These are phyloP conservation scores for Mastomys coucha DNA, from an alignment of 2,113 vertebrate genomes.

Conservation along the genomic window DNA sequence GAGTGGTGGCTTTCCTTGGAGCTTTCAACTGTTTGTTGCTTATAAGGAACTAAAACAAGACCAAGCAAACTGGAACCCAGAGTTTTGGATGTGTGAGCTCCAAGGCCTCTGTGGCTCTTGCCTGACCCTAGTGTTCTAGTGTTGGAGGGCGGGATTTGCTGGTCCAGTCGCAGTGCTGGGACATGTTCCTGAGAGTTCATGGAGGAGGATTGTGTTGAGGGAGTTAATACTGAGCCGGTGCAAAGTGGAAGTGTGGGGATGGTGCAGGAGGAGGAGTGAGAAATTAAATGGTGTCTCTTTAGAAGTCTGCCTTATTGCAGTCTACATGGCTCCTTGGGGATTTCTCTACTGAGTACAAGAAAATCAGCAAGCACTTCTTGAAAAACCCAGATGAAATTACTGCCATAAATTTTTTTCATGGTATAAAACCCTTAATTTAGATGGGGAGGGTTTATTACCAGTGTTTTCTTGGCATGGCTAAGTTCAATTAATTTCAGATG, in stretches of 20 bases:
- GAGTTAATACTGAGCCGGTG: slow-evolving; percentile 85
- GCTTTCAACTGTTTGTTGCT: slow-evolving; percentile 30
- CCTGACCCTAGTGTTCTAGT: background rate
- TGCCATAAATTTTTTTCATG: slow-evolving; percentile 85
- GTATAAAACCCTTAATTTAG: slow-evolving; percentile 88
- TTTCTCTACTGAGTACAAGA: slow-evolving; percentile 85
- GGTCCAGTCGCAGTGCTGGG: background rate
- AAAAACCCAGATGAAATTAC: slow-evolving; percentile 89
- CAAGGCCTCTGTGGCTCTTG: background rate
- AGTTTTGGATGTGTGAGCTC: background rate
- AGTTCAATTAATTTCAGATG: slow-evolving; percentile 89
- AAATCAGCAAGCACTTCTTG: slow-evolving; percentile 87
- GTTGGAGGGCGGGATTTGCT: background rate
- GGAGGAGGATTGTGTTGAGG: slow-evolving; percentile 71
- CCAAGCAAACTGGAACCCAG: background rate
- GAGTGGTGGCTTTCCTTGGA: slow-evolving; percentile 21
- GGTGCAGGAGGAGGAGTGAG: slow-evolving; percentile 83
- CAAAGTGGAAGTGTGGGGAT: slow-evolving; percentile 78
- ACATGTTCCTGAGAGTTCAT: slow-evolving; percentile 21
- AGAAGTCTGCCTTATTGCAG: slow-evolving; percentile 88
- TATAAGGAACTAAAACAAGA: background rate
- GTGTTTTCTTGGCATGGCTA: slow-evolving; percentile 85
- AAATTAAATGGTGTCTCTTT: slow-evolving; percentile 89
- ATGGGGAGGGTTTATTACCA: slow-evolving; percentile 86
- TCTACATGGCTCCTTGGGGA: slow-evolving; percentile 87